Base-by-base conservation (phyloP, 35 echinoderm and acorn worm species). In the Amphiura filiformis region DNA sequence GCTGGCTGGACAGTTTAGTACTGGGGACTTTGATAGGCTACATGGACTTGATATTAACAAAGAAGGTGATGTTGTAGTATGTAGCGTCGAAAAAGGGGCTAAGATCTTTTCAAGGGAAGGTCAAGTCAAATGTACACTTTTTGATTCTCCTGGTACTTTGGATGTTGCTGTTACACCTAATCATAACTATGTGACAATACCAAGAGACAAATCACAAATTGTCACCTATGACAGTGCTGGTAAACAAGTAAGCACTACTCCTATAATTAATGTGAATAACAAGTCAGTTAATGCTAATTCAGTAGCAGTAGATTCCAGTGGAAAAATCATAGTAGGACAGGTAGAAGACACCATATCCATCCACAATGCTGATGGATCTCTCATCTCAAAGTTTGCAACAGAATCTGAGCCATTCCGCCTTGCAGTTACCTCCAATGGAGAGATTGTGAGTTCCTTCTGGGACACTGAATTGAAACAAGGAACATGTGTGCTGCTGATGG, bases 331-430 rank as follows among this genome's bases (percentile, higher is more conserved):
- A 70, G 61, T 70, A n/a, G 61, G n/a, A 23, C 28, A 18, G 26
- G 61, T 70, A 70, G 26, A 70, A 70, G 26, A 70, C 61, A 70
- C 61, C 61, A 70, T 70, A 70, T 70, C 61, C 61, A 70, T 70
- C 9, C 61, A 70, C 61, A 70, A 70, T 70, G 61, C 28, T 4
- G 26, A n/a, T 15, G 9, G 61, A 4, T 70, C 61, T n/a, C 26
- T 70, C 9, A 70, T 70, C 61, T 70, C 61, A n/a, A 13, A 70
- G 28, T 15, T 70, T 70, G 61, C 61, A 70, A 70, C 61, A 70
- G 7, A 70, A 23, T 15, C 7, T 11, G 28, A n/a, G 11, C 9
- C 61, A 11, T 15, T 13, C 26, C 9, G 61, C 61, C 15, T 70
- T 70, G 61, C 61, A 70, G n/a, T n/a, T n/a, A 15, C 9, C 61